Base-by-base conservation (phyloP, 2,888 invertebrate genomes). In the Synanthedon formicaeformis region DNA sequence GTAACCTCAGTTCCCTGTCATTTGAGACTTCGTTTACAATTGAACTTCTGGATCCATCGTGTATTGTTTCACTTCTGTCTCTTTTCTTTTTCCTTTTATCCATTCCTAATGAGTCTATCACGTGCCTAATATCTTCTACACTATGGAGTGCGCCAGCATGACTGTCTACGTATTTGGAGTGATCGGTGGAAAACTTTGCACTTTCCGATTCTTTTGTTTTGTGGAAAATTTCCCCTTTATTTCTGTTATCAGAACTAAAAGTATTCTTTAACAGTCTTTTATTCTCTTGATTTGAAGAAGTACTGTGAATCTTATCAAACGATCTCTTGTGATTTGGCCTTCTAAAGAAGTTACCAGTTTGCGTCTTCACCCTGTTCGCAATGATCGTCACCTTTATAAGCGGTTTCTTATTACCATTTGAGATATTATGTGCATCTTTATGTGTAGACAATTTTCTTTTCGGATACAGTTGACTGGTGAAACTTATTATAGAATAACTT, bases 381-480 rank as follows among this genome's bases (percentile, higher is more conserved):
- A 74, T 72, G 0, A 82, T 70, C 4, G 75, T 81, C 2, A 81
- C 73, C 69, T 73, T 69, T 51, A 81, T 76, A 1, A 75, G 52
- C 1, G 76, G 79, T 56, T 69, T 75, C 4, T 63, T 51, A 55
- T 54, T 48, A 50, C 14, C 11, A 51, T 48, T 45, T 54, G 52
- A 41, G 13, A 51, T 48, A 55, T 54, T 49, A 2, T 16, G 49
- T 8, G 12, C 41, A 23, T 52, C 16, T 11, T 51, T 41, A 45
- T 52, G 4, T 41, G 49, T 45, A 6, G 14, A 48, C 14, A 13
- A 50, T 45, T 57, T 51, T 52, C 45, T 50, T 51, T 57, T 52
- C 50, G 52, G 56, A 41, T 51, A 52, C 13, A 59, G 54, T 45
- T 61, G 54, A 52, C 57, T 64, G 6, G 64, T 63, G 55, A 63